A percentile compares a stretch with the other conserved stretches of the same genome.
These are phyloP conservation scores for Pristionchus fissidentatus DNA, from an alignment of 2,888 invertebrate species.

Conservation along the genomic window DNA sequence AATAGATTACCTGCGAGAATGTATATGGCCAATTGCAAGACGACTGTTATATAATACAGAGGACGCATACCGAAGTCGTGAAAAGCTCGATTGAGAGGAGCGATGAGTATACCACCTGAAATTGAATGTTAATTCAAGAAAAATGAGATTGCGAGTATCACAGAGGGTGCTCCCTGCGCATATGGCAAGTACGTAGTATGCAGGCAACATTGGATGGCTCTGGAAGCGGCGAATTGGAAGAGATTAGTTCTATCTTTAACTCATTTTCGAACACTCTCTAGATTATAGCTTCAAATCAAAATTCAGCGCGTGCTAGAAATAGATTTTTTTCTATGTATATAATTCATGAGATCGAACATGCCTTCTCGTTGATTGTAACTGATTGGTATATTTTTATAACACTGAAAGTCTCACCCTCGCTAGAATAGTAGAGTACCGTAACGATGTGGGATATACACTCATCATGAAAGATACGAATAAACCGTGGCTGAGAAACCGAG, in stretches of 20 bases:
- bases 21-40: not conserved
- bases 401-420: too few relatives aligned
- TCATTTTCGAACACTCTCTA: too few relatives aligned
- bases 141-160: not conserved
- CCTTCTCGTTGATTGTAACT: too few relatives aligned
- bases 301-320: too few relatives aligned
- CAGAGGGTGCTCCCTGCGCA: not conserved
- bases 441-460: constrained; percentile 10
- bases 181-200: constrained; percentile 3
- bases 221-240: not conserved
- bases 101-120: constrained; percentile 14
- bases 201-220: constrained; percentile 3
- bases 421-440: constrained; percentile 13
- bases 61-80: constrained; percentile 14
- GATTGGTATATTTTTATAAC: too few relatives aligned
- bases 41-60: not conserved
- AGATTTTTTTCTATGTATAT: too few relatives aligned
- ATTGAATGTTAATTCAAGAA: not conserved
- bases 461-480: not conserved
- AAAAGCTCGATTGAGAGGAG: not conserved
- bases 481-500: constrained; percentile 16
- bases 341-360: too few relatives aligned
- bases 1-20: not conserved
- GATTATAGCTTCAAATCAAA: too few relatives aligned
- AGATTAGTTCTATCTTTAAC: not conserved